Evolutionary conservation across 2,797 vertebrate species (phyloP), one percentile per base, ranked within the genome.

Genomic region (Liparis tanakae): DNA sequence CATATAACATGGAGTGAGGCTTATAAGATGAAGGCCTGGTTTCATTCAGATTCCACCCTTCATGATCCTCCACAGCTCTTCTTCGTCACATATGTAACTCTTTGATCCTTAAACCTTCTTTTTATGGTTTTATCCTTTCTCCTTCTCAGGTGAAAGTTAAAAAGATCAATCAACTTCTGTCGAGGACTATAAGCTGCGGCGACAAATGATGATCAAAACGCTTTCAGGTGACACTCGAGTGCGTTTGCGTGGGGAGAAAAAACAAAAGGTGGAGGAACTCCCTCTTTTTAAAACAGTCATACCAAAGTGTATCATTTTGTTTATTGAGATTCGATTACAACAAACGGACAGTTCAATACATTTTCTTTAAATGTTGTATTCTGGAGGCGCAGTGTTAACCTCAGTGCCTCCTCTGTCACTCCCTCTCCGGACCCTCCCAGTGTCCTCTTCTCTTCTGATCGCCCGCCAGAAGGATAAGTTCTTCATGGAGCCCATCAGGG

Each of bases 221-320:
- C 25, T 95, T 97, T 34, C 92, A 96, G 57, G 95, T 98, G 67
- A 97, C 96, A 0, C 87, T 94, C 0, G 91, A 96, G 39, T 96
- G n/a, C 96, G 1, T 98, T 98, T 90, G 85, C 94, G 22, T 98
- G 97, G 97, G 95, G 96, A 25, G 96, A 97, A 53, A n/a, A 93
- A 93, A 62, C 93, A 94, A 54, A 87, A 95, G 95, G 96, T 97
- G 74, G 22, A 10, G 36, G 2, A 48, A 15, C 30, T 48, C 7
- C 5, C 5, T 39, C 3, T 46, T 5, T 70, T 48, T 50, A 20
- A 30, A 67, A 9, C 5, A 51, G 12, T n/a, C 5, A 8, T 17
- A 41, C 1, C 25, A 51, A 7, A n/a, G 5, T 48, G 6, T 7
- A 34, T 46, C 0, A 54, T 4, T 14, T 54, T 20, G 8, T 68